Percentiles rank a stretch among this genome's conserved stretches.
phyloP scores from a whole-genome alignment of 1,140 invertebrate genomes.

The Bathynomus jamesi region DNA sequence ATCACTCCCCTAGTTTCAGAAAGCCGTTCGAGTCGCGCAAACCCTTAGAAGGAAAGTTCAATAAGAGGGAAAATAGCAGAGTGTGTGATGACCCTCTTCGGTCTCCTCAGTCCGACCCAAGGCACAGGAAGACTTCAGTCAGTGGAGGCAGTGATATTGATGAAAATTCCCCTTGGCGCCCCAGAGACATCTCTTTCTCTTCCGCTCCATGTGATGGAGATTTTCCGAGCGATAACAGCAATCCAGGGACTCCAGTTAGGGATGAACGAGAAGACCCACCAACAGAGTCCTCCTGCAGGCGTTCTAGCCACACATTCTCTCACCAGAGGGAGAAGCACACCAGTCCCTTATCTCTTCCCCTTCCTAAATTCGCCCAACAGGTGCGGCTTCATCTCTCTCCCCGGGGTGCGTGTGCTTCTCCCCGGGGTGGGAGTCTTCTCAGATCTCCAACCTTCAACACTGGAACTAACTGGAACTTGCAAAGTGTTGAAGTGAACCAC shows the following conservation, averaged over 20 bases:
- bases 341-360: constrained; percentile 62
- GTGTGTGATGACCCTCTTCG: not conserved
- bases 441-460: constrained; percentile 29
- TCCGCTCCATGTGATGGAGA: constrained; percentile 4
- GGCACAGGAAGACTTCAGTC: constrained; percentile 24
- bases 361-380: constrained; percentile 75
- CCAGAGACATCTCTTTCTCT: not conserved
- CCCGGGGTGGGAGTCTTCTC: constrained; percentile 29
- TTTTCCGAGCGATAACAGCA: constrained; percentile 29
- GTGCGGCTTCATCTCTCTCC: constrained; percentile 42
- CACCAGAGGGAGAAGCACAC: constrained; percentile 23
- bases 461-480: constrained; percentile 9
- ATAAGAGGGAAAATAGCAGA: not conserved
- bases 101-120: constrained; percentile 23
- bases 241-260: constrained; percentile 32
- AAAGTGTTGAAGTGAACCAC: constrained; percentile 1
- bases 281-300: constrained; percentile 20
- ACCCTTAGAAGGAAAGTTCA: not conserved
- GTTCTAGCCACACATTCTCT: constrained; percentile 17
- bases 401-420: constrained; percentile 36
- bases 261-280: constrained; percentile 34
- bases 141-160: constrained; percentile 22
- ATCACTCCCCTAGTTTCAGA: constrained; percentile 19
- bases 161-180: constrained; percentile 5
- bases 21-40: constrained; percentile 22